Percentiles rank a stretch among this genome's conserved stretches.
phyloP scores from a whole-genome alignment of 2,113 vertebrate genomes.

The Oryzias curvinotus region DNA sequence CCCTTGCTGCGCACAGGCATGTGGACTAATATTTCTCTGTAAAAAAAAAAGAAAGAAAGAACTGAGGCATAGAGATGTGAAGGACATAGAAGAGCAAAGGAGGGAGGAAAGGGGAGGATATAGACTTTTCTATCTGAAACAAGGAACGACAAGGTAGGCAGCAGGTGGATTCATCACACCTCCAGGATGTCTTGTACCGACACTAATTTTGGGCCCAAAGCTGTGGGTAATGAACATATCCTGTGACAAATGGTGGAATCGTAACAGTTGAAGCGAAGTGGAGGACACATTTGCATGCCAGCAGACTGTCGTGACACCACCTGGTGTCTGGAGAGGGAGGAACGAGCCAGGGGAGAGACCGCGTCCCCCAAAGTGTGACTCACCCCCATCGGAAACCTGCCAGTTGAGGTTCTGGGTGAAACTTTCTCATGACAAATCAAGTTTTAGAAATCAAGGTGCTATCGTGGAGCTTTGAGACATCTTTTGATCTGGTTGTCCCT shows the following conservation, averaged over 20 bases:
- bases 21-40: constrained; percentile 75
- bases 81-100: constrained; percentile 59
- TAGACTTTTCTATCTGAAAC: constrained; percentile 57
- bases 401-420: constrained; percentile 1
- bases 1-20: constrained; percentile 56
- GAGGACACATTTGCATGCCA: constrained; percentile 75
- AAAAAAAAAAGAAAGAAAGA: constrained; percentile 45
- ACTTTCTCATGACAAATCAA: constrained; percentile 22
- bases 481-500: constrained; percentile 31
- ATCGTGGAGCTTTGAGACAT: constrained; percentile 35
- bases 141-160: constrained; percentile 54
- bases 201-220: constrained; percentile 78
- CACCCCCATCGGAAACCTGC: constrained; percentile 18
- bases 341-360: constrained; percentile 43
- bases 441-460: constrained; percentile 35
- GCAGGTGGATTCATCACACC: constrained; percentile 74
- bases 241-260: constrained; percentile 75
- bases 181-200: constrained; percentile 75
- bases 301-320: constrained; percentile 74
- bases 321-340: constrained; percentile 73
- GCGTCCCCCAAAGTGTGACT: constrained; percentile 51
- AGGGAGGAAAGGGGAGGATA: constrained; percentile 37
- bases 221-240: constrained; percentile 79
- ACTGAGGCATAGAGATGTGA: constrained; percentile 65
- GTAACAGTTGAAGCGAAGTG: constrained; percentile 67